Base-by-base conservation (phyloP, 2,888 invertebrate species). In the Lasioglossum calceatum region DNA sequence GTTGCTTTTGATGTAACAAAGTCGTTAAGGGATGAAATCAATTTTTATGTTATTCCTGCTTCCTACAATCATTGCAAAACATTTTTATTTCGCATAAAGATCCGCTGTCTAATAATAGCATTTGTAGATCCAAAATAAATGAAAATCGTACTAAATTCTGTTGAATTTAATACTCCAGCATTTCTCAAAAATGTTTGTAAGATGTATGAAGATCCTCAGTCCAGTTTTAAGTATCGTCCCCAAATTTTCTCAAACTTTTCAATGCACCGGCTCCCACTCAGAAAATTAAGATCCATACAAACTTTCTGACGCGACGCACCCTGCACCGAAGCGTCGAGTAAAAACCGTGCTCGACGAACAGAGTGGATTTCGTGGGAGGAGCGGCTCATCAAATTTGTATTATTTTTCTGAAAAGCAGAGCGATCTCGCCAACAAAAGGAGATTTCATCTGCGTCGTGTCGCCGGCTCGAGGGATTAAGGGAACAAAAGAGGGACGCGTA, bases 401-500 rank as follows among this genome's bases (percentile, higher is more conserved):
- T 54, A 54, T 54, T 54, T 54, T 54, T 54, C 54, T 54, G 54
- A 54, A 54, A 54, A 54, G 54, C 10, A 54, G 54, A 54, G n/a
- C 23, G 67, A 67, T 67, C 67, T 23, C 36, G 19, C 8, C 23
- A 32, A 67, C 67, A 67, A 67, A 67, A 67, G 36, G 42, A 39
- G 70, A 42, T 70, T 39, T n/a, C 39, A 70, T 70, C 54, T 54
- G 54, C 54, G 23, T n/a, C 23, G 39, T 27, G 39, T 14, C 36
- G 12, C 44, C 19, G 44, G 10, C 14, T 16, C 32, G 39, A 1
- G n/a, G 61, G 47, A 67, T 19, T 58, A 74, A 50, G 23, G 42
- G 50, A 36, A 73, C 61, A 50, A 78, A 78, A 64, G 72, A 23
- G 72, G 71, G 70, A 54, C 8, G 78, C 32, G 79, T 74, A 70